These are phyloP conservation scores for Neodon shergylaensis DNA, from an alignment of 2,113 vertebrate species.

Conservation along the genomic window DNA sequence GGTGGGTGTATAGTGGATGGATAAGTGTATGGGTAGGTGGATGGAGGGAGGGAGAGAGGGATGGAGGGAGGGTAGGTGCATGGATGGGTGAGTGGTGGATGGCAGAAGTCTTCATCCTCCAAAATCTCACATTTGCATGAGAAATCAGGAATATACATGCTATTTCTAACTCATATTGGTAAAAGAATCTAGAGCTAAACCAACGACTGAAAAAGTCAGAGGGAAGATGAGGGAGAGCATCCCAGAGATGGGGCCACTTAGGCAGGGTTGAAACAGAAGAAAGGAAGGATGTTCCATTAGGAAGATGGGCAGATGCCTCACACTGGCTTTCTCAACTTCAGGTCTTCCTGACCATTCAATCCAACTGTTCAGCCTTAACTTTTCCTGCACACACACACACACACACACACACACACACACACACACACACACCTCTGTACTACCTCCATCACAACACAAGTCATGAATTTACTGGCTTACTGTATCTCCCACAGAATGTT, in stretches of 20 bases:
- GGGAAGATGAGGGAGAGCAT: neutral
- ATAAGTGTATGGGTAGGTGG: neutral
- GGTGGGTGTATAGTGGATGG: too few relatives aligned
- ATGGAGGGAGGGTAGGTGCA: neutral
- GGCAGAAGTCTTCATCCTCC: neutral
- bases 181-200: neutral
- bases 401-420: neutral
- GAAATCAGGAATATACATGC: neutral
- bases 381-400: too few relatives aligned
- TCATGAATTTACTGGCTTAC: neutral
- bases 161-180: neutral
- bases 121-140: neutral
- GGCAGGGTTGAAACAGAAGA: neutral
- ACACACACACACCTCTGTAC: neutral
- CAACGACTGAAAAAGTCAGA: neutral
- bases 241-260: neutral
- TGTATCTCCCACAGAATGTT: rapidly evolving
- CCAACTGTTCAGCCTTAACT: neutral
- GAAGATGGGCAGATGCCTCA: neutral
- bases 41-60: neutral
- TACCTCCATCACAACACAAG: neutral
- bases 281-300: neutral
- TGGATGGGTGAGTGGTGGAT: too few relatives aligned
- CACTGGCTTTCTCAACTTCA: neutral
- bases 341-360: neutral